Percentiles rank a stretch among this genome's conserved stretches.
Conservation (phyloP, 2,888 invertebrate species). For the Ceratothoa steindachneri region DNA sequence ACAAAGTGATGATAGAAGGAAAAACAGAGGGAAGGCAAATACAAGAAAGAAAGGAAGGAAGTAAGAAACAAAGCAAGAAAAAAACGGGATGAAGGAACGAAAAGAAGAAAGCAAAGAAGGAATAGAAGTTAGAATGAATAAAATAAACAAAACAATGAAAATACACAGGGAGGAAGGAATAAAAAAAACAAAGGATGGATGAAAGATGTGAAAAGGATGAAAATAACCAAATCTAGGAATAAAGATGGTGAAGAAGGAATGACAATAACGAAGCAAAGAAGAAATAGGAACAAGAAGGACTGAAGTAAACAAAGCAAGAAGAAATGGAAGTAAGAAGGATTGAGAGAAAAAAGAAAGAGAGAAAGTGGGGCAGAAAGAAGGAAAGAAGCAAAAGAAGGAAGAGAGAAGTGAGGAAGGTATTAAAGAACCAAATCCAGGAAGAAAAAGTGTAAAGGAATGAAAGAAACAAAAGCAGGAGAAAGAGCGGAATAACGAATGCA, state of each 20-base stretch:
- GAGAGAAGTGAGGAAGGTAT: neutral
- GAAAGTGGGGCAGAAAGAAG: neutral
- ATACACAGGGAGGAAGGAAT: neutral
- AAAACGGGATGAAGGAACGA: neutral
- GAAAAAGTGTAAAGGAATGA: neutral
- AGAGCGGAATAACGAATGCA: neutral
- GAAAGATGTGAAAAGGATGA: neutral
- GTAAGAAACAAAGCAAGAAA: neutral
- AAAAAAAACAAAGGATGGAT: neutral
- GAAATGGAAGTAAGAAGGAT: neutral
- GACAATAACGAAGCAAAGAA: neutral
- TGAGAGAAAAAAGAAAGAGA: neutral
- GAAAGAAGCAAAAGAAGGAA: neutral
- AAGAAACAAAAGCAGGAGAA: neutral
- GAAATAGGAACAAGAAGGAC: neutral
- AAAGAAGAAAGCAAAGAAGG: neutral
- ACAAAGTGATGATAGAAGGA: neutral
- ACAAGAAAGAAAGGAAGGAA: neutral
- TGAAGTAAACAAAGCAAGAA: neutral
- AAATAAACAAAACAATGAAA: neutral
- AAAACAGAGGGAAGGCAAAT: neutral
- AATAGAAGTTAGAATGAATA: neutral
- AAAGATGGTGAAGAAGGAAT: neutral
- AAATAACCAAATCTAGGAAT: neutral
- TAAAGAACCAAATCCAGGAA: neutral